Base-by-base conservation (phyloP, 2,113 vertebrate genomes). In the Coryphaenoides rupestris region DNA sequence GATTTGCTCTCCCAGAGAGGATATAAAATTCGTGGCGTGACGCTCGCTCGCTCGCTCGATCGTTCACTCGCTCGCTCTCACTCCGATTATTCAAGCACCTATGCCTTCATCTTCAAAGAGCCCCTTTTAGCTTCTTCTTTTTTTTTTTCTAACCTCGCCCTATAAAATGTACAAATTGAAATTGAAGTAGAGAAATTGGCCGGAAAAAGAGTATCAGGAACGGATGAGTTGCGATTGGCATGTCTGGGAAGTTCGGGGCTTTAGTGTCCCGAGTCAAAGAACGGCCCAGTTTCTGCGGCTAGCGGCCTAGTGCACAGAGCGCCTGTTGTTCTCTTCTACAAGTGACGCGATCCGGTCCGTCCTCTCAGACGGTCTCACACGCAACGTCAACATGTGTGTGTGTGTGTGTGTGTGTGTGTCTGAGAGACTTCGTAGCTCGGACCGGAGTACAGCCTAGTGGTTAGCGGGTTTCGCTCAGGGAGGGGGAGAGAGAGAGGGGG, bases 21-120 rank as follows among this genome's bases (percentile, higher is more conserved):
- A 87, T 81, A 84, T 85, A 83, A 84, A 86, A 85, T 85, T 85
- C 82, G 76, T 58, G 74, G 78, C 82, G 74, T 80, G 78, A 77
- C 67, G 50, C 72, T 84, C 60, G 58, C 46, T 84, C 60, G 58
- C 46, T 77, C 78, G 24, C 24, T 26, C 24, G 6, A 26, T 26
- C 24, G 24, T 6, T 26, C 69, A 50, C 72, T 84, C 60, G 58
- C 46, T 47, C 2, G 46, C 79, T 77, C 79, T 74, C 84, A 74
- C 77, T 72, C 74, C 66, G 83, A 81, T 84, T 82, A 86, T 84
- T 87, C 70, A 61, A 78, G 74, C 19, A 74, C 73, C 84, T 87
- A 77, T 80, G 78, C 82, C 74, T 53, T 14, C 28, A 67, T 83
- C 84, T 86, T 90, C 86, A 89, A 88, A 88, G 83, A 70, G 70